Evolutionary conservation across 2,113 vertebrate genomes (phyloP).

Genomic region (Crotalus tigris): DNA sequence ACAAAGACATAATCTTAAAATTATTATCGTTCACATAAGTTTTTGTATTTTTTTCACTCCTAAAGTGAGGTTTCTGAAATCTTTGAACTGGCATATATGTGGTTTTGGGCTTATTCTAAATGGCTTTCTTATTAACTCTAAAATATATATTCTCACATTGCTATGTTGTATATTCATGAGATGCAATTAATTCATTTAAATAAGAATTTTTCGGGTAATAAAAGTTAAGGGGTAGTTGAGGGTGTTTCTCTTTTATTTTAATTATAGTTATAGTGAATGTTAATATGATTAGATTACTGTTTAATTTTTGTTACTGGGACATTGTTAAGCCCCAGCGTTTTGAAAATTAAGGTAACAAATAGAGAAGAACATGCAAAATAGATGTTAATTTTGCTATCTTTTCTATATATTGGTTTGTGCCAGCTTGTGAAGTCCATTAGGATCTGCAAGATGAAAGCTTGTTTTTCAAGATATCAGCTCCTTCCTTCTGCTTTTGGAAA

Average conservation of each 20-base stretch:
- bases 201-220: neutral
- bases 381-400: neutral
- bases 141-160: neutral
- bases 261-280: neutral
- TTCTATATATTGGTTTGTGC: neutral
- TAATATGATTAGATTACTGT: neutral
- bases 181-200: neutral
- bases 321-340: neutral
- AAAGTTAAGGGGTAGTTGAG: neutral
- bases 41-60: neutral
- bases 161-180: neutral
- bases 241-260: neutral
- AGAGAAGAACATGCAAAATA: neutral
- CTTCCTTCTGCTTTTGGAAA: neutral
- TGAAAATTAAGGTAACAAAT: neutral
- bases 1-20: neutral
- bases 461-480: neutral
- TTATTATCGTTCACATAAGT: neutral
- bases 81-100: neutral
- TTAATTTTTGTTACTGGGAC: neutral
- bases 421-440: neutral
- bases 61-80: neutral
- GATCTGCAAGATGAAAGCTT: neutral
- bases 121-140: neutral
- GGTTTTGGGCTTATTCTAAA: neutral